Conservation (phyloP, 2,888 invertebrate species). For the Campopleginae sp. region DNA sequence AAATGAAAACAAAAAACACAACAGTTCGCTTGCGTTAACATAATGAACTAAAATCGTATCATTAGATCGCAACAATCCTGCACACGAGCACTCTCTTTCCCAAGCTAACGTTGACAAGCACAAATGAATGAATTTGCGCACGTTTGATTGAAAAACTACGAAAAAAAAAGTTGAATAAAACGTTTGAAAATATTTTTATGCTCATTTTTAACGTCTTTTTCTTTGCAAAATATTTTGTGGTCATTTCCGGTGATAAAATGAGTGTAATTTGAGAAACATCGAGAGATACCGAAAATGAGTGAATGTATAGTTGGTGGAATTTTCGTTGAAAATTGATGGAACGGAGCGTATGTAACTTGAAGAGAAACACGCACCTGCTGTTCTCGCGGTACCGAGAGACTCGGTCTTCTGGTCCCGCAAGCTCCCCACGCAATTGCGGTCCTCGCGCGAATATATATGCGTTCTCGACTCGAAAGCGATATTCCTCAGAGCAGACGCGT, state of each 20-base stretch:
- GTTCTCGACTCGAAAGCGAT: conserved; percentile 56
- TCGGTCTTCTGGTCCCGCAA: conserved; percentile 57
- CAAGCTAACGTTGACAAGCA: not conserved
- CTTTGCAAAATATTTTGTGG: too few species aligned
- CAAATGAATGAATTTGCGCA: not conserved
- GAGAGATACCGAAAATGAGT: not conserved
- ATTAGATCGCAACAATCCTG: conserved; percentile 17
- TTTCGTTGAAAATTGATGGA: conserved; percentile 10
- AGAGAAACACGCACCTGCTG: conserved; percentile 55
- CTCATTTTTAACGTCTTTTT: not conserved
- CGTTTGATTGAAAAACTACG: not conserved
- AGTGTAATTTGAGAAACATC: not conserved
- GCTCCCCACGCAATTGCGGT: conserved; percentile 67
- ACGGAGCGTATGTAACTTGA: conserved; percentile 24
- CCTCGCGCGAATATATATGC: conserved; percentile 43
- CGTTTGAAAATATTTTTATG: not conserved
- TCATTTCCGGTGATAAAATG: too few species aligned
- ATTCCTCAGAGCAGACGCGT: conserved; percentile 70
- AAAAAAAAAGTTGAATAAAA: not conserved
- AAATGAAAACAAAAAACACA: conserved; percentile 40
- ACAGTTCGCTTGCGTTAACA: conserved; percentile 28
- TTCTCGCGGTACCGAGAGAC: conserved; percentile 36
- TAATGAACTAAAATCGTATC: conserved; percentile 27
- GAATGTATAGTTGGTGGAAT: not conserved
- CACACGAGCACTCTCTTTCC: not conserved